phyloP scores from a whole-genome alignment of 2,888 invertebrate species.

The Lacanobia oleracea region DNA sequence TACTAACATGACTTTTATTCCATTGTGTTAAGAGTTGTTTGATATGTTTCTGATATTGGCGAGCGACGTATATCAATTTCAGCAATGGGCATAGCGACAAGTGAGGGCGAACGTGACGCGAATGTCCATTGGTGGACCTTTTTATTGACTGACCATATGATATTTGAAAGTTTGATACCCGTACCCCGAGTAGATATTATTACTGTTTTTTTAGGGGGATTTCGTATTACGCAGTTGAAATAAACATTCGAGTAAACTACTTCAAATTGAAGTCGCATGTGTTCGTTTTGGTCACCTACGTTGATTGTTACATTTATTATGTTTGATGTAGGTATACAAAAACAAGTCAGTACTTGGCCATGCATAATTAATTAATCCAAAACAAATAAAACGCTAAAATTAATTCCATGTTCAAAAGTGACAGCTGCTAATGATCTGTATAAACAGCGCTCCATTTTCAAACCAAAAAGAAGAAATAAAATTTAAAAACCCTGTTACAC shows the following conservation, averaged over 20 bases:
- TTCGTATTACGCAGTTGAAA: slow-evolving; percentile 9
- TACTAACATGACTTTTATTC: slow-evolving; percentile 69
- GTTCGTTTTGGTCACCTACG: background rate
- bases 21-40: slow-evolving; percentile 62
- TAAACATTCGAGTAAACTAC: background rate
- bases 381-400: slow-evolving; percentile 40
- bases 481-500: slow-evolving; percentile 73
- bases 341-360: slow-evolving; percentile 1
- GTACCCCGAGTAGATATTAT: slow-evolving; percentile 39
- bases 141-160: slow-evolving; percentile 86
- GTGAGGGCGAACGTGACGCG: slow-evolving; percentile 84
- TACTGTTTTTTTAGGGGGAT: slow-evolving; percentile 42
- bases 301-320: background rate
- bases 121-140: slow-evolving; percentile 83
- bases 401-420: slow-evolving; percentile 53
- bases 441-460: slow-evolving; percentile 54
- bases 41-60: slow-evolving; percentile 60
- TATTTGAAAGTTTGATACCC: slow-evolving; percentile 68
- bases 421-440: slow-evolving; percentile 56
- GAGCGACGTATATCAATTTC: slow-evolving; percentile 88
- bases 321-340: slow-evolving; percentile 8
- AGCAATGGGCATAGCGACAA: slow-evolving; percentile 86
- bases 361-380: background rate
- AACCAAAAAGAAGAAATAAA: slow-evolving; percentile 65
- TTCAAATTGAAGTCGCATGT: background rate